Conservation (phyloP, 2,113 vertebrate species). For the Heterotis niloticus region DNA sequence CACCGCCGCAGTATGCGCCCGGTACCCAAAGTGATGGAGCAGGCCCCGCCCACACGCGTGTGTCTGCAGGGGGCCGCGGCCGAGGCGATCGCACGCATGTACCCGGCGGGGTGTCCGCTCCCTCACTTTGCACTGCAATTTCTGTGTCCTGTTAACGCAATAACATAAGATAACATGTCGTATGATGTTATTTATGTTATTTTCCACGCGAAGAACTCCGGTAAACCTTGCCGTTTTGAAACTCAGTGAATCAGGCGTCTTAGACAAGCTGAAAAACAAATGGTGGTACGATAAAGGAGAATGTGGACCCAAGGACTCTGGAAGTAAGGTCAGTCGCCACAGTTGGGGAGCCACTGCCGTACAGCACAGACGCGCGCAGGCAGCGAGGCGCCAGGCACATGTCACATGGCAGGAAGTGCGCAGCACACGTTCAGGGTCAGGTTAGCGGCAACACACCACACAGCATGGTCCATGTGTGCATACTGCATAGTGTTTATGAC, state of each 20-base stretch:
- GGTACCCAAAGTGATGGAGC: slow-evolving; percentile 96
- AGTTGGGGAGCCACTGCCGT: slow-evolving; percentile 75
- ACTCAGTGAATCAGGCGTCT: slow-evolving; percentile 99
- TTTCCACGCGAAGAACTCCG: slow-evolving; percentile 99
- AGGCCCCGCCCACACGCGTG: slow-evolving; percentile 77
- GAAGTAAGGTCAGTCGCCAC: slow-evolving; percentile 99
- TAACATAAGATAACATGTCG: slow-evolving; percentile 99
- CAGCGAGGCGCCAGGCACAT: slow-evolving; percentile 30
- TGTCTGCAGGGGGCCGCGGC: slow-evolving; percentile 83
- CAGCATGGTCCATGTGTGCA: too few species aligned
- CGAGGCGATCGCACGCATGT: slow-evolving; percentile 74
- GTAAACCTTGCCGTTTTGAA: slow-evolving; percentile 99
- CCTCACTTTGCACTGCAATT: slow-evolving; percentile 89
- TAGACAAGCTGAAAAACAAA: slow-evolving; percentile 99
- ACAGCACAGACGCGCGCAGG: slow-evolving; percentile 61
- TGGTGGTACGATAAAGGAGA: slow-evolving; percentile 99
- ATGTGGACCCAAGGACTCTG: slow-evolving; percentile 99
- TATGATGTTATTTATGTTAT: slow-evolving; percentile 99
- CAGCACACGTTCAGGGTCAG: too few species aligned
- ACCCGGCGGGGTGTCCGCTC: slow-evolving; percentile 86
- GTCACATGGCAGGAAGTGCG: not conserved
- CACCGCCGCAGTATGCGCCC: slow-evolving; percentile 89
- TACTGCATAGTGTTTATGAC: too few species aligned
- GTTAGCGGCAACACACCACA: too few species aligned
- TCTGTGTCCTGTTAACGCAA: slow-evolving; percentile 95